Conservation (phyloP, 2,113 vertebrate genomes). For the Paralichthys olivaceus region DNA sequence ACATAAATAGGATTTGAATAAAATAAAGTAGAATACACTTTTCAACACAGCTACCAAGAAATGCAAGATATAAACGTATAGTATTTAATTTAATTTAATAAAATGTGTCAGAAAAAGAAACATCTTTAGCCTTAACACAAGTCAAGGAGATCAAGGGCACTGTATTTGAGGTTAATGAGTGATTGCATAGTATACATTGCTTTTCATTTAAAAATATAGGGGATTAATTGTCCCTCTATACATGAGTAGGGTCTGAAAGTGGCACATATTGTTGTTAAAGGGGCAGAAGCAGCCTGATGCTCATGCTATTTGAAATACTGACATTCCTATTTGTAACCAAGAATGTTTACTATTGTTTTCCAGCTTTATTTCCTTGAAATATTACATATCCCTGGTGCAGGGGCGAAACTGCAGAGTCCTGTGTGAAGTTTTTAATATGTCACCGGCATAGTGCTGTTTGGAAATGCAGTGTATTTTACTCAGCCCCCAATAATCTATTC, state of each 20-base stretch:
- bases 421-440: constrained; percentile 79
- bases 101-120: neutral
- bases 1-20: neutral
- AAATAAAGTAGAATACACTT: neutral
- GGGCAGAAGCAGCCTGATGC: constrained; percentile 18
- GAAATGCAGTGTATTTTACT: constrained; percentile 82
- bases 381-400: constrained; percentile 51
- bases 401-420: constrained; percentile 37
- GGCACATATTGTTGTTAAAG: constrained; percentile 13
- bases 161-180: too few species aligned
- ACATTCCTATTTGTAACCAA: constrained; percentile 47
- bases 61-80: neutral
- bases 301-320: constrained; percentile 42
- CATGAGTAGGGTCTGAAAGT: neutral
- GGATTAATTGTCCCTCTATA: constrained; percentile 29
- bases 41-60: neutral
- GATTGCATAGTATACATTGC: too few species aligned
- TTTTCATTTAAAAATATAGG: too few species aligned
- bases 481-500: constrained; percentile 83
- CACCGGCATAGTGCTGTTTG: constrained; percentile 79
- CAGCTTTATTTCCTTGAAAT: constrained; percentile 66
- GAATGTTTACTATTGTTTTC: constrained; percentile 57
- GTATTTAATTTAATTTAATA: neutral
- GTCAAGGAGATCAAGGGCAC: neutral
- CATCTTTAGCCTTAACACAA: neutral